Base-by-base conservation (phyloP, 2,888 invertebrate species). In the Mesochorus sp. region DNA sequence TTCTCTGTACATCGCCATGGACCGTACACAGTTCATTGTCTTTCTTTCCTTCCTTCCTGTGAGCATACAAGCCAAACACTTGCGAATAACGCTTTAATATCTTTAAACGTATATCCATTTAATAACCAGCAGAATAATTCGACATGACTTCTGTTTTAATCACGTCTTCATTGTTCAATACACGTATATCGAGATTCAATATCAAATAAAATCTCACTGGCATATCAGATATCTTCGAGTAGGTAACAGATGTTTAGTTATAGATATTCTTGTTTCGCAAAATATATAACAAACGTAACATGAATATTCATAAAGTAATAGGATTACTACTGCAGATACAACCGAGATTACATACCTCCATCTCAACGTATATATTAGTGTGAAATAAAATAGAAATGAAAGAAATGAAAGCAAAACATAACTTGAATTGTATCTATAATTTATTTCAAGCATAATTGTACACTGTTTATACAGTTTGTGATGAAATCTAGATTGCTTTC, bases 261-360 rank as follows among this genome's bases (percentile, higher is more conserved):
- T 49, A 62, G 10, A 19, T 42, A 42, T 67, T 64, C 37, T 61
- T 64, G 76, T 73, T 71, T 61, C 53, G 57, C 64, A 59, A 39
- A 19, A 31, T 51, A 66, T 39, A 42, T 39, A 76, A 37, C 47
- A 49, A 57, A 71, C 66, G 44, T 59, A 53, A 44, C 66, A 80
- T 82, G 81, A 82, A 82, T 82, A 82, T 82, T 79, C 80, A 82
- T 80, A 75, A 78, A 70, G 64, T 75, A 79, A 81, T 79, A 72
- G 80, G 77, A 80, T 82, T 79, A 76, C 74, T 72, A 75, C 75
- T 76, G 62, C 73, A 76, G 72, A 80, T 78, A 79, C 72, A 62
- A 59, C 70, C 24, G 53, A 73, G 76, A 78, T 74, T 74, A 71
- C 70, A 68, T 64, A 49, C 57, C 53, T 24, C 59, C 47, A 51